These are phyloP conservation scores for Cladopsammia gracilis DNA, from an alignment of 64 coral and sea anemone genomes.

Conservation along the genomic window DNA sequence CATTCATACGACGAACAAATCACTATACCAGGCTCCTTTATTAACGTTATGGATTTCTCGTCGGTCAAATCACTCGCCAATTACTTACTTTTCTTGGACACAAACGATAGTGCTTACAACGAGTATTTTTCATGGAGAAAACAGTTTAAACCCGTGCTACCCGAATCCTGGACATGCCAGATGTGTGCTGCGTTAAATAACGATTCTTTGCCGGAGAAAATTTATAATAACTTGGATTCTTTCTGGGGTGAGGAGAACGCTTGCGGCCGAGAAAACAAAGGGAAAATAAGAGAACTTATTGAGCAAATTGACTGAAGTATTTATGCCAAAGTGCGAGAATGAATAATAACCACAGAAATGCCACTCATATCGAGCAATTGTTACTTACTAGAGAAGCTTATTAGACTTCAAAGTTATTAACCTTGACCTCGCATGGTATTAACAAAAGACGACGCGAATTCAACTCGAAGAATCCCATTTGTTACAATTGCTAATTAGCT, in stretches of 20 bases:
- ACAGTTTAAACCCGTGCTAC: slow-evolving; percentile 24
- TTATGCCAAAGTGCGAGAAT: not conserved
- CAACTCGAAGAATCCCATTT: no score
- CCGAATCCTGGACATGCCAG: slow-evolving; percentile 63
- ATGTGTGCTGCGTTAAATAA: slow-evolving; percentile 70
- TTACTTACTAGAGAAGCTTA: no score
- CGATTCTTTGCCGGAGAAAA: slow-evolving; percentile 37
- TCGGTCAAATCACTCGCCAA: slow-evolving; percentile 50
- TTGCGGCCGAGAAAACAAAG: slow-evolving; percentile 48
- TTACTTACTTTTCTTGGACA: slow-evolving; percentile 63
- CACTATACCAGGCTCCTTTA: slow-evolving; percentile 76
- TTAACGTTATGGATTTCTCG: slow-evolving; percentile 64
- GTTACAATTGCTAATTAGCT: no score
- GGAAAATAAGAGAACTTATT: slow-evolving; percentile 7
- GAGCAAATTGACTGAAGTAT: not conserved
- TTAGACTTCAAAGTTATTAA: no score
- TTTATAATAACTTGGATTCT: slow-evolving; percentile 39
- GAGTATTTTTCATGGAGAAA: slow-evolving; percentile 76
- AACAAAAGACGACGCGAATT: no score
- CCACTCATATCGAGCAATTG: no score
- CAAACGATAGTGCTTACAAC: slow-evolving; percentile 74
- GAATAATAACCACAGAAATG: no score
- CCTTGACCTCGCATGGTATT: no score
- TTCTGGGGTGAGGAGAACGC: slow-evolving; percentile 49
- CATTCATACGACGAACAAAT: slow-evolving; percentile 55